phyloP scores from a whole-genome alignment of 1,140 invertebrate species.

The Neuroterus valhalla region DNA sequence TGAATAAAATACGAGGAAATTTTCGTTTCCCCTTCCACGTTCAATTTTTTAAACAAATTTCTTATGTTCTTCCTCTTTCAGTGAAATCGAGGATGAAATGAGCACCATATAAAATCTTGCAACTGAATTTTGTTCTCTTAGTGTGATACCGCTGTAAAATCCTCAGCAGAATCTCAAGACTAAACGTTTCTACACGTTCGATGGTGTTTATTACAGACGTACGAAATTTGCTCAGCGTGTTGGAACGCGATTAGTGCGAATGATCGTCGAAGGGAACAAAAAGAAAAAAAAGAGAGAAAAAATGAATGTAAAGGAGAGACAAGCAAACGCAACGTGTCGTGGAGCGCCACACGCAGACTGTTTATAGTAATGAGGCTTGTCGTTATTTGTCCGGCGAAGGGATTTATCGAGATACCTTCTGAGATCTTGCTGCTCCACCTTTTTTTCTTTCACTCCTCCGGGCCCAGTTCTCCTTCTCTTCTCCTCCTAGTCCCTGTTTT shows the following conservation, averaged over 20 bases:
- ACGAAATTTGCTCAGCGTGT: conserved; percentile 43
- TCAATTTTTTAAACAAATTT: background rate
- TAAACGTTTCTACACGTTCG: conserved; percentile 25
- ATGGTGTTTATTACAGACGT: conserved; percentile 50
- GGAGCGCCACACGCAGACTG: conserved; percentile 68
- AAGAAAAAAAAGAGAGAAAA: conserved; percentile 53
- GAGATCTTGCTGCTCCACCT: conserved; percentile 69
- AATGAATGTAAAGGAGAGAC: conserved; percentile 42
- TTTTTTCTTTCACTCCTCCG: conserved; percentile 48
- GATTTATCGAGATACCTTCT: conserved; percentile 73
- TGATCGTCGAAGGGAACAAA: conserved; percentile 49
- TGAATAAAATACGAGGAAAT: no score
- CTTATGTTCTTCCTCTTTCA: background rate
- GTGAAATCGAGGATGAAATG: background rate
- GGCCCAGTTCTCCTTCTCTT: conserved; percentile 2
- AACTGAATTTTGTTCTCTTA: conserved; percentile 16
- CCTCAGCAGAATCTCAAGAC: background rate
- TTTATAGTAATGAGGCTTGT: conserved; percentile 75
- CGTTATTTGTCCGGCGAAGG: conserved; percentile 73
- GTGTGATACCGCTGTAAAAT: conserved; percentile 1
- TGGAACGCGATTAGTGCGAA: conserved; percentile 48
- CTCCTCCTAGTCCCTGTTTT: conserved; percentile 44
- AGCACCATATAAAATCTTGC: conserved; percentile 2
- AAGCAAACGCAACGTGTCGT: conserved; percentile 49
- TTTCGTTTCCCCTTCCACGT: no score